Evolutionary conservation across 2,888 invertebrate species (phyloP).

Genomic region (Phengaris alcon): DNA sequence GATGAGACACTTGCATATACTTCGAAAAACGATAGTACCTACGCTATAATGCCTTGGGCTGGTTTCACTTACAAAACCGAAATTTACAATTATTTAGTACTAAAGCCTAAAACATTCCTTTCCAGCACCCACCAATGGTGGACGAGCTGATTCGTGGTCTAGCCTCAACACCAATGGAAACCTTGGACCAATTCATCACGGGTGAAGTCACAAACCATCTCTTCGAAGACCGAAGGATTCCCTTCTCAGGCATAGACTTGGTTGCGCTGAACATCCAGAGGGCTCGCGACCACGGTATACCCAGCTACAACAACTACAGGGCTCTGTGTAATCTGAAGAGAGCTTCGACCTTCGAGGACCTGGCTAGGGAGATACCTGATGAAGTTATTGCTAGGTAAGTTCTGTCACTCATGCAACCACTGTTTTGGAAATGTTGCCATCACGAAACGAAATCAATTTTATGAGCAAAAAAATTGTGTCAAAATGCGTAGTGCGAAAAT

Average conservation of each 20-base stretch:
- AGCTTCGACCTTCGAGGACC: constrained; percentile 91
- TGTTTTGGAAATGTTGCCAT: background rate
- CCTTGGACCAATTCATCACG: constrained; percentile 94
- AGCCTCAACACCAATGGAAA: constrained; percentile 94
- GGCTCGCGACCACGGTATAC: constrained; percentile 92
- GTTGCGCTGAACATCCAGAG: constrained; percentile 94
- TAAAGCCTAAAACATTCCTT: constrained; percentile 23
- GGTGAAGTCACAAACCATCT: constrained; percentile 97
- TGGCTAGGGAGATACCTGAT: constrained; percentile 90
- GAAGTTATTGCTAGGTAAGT: constrained; percentile 84
- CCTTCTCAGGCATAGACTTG: constrained; percentile 95
- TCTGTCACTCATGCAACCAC: background rate
- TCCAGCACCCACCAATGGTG: constrained; percentile 83
- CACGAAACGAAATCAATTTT: too few relatives aligned
- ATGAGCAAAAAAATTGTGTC: too few relatives aligned
- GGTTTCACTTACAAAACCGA: too few relatives aligned
- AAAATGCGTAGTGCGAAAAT: too few relatives aligned
- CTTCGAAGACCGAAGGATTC: constrained; percentile 92
- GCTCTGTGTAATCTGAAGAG: constrained; percentile 93
- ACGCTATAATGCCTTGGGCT: too few relatives aligned
- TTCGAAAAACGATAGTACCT: too few relatives aligned
- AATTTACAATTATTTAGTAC: too few relatives aligned
- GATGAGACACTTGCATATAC: too few relatives aligned
- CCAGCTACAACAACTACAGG: constrained; percentile 93
- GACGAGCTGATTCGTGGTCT: constrained; percentile 93